Evolutionary conservation across 2,888 invertebrate genomes (phyloP), one percentile per base, ranked within the genome.

Genomic region (Apoderus coryli): DNA sequence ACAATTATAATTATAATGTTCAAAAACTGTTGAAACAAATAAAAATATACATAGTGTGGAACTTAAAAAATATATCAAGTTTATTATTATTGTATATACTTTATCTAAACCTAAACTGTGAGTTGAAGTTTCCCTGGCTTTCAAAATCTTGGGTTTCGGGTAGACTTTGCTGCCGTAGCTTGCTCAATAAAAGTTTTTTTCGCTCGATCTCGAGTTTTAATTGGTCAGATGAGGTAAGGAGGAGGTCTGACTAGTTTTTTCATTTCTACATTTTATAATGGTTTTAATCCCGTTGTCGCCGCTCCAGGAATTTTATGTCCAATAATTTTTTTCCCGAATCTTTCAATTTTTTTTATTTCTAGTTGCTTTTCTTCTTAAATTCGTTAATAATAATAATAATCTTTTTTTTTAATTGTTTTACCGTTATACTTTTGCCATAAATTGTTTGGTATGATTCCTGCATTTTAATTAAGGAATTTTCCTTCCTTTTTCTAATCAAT

Each of bases 231-330:
- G 31, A 19, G n/a, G 26, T n/a, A 4, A 31, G 16, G 14, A 31
- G 29, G 9, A 31, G 31, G 31, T 26, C 26, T 31, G 31, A 27
- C 31, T 31, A 31, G 26, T 31, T 26, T 31, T 31, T 31, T 25
- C 31, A 31, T 27, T 26, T 31, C 26, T 31, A 15, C 26, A 31
- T 31, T 31, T 31, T 31, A 25, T 26, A 31, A 26, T 31, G 31
- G 31, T 26, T 31, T 31, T 10, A 31, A 27, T 31, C 31, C 4
- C 10, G 10, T 30, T 30, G 30, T 24, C 30, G 23, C 30, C 30
- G 24, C 30, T 30, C 16, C 30, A 30, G 24, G 30, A 30, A 30
- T 30, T 30, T 22, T 30, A 30, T 24, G 15, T n/a, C n/a, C n/a
- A n/a, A n/a, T n/a, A n/a, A n/a, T n/a, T n/a, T n/a, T n/a, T n/a